phyloP scores from a whole-genome alignment of 1,140 invertebrate genomes.

The Apolygus lucorum region DNA sequence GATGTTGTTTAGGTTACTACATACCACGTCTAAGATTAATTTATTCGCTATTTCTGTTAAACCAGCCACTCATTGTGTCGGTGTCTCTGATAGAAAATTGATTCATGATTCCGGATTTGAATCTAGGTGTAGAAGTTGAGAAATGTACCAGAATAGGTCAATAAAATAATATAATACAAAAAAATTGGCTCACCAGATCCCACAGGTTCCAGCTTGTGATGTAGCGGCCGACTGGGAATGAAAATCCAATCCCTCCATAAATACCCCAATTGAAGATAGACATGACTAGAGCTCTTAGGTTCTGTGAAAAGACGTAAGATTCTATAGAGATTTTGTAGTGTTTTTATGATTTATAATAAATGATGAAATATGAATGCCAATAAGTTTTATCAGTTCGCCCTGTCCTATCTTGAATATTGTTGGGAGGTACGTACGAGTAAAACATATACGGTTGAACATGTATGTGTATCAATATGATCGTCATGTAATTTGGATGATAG shows the following conservation, averaged over 20 bases:
- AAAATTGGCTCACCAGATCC: conserved; percentile 53
- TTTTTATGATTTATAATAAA: too few relatives aligned
- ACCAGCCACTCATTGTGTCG: too few relatives aligned
- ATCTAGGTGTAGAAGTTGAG: neutral
- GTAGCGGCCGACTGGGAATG: conserved; percentile 84
- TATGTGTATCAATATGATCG: too few relatives aligned
- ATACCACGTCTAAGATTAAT: too few relatives aligned
- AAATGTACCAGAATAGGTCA: too few relatives aligned
- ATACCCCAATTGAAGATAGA: conserved; percentile 95
- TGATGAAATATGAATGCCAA: neutral
- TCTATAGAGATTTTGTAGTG: too few relatives aligned
- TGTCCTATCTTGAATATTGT: too few relatives aligned
- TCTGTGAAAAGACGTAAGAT: conserved; percentile 34
- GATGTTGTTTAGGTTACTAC: neutral
- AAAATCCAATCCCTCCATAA: conserved; percentile 86
- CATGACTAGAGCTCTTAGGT: conserved; percentile 75
- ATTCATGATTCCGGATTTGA: neutral
- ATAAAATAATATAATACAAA: too few relatives aligned
- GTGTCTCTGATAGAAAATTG: neutral
- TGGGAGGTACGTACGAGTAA: too few relatives aligned
- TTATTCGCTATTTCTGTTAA: too few relatives aligned
- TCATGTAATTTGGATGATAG: too few relatives aligned
- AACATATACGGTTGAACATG: too few relatives aligned
- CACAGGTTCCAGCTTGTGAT: conserved; percentile 68
- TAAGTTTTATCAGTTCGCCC: neutral